These are phyloP conservation scores for Cylloceria caligata DNA, from an alignment of 2,888 invertebrate species.

Conservation along the genomic window DNA sequence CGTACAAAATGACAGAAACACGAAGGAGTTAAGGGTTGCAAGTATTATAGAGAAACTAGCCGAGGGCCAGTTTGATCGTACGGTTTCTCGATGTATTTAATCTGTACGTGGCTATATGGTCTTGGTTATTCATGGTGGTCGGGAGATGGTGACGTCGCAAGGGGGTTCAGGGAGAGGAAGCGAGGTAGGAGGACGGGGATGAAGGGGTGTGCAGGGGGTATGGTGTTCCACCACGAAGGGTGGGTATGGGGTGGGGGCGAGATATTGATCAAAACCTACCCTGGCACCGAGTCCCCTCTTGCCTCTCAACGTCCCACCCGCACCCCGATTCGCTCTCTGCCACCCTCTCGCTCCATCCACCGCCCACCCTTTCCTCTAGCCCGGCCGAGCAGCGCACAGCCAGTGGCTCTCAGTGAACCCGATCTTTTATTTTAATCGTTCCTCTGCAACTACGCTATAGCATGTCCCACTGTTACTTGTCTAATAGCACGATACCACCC, in stretches of 20 bases:
- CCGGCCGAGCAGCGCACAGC: constrained; percentile 76
- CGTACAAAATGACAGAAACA: no score
- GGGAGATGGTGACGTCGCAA: constrained; percentile 75
- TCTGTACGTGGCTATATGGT: constrained; percentile 80
- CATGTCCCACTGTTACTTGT: not conserved
- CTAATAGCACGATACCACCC: not conserved
- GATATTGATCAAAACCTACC: constrained; percentile 85
- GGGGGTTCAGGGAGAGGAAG: constrained; percentile 54
- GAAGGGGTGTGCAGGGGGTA: constrained; percentile 74
- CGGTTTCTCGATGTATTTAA: constrained; percentile 80
- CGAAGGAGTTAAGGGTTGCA: constrained; percentile 18
- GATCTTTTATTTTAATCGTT: constrained; percentile 70
- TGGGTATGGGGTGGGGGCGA: constrained; percentile 82
- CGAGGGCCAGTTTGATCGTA: constrained; percentile 76
- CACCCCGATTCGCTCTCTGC: constrained; percentile 79
- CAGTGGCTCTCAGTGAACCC: constrained; percentile 79
- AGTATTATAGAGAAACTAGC: not conserved
- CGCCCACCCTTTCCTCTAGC: constrained; percentile 76
- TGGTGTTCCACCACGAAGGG: constrained; percentile 81
- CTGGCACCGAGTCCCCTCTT: constrained; percentile 81
- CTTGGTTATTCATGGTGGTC: constrained; percentile 84
- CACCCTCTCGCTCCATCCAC: constrained; percentile 63
- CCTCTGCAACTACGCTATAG: constrained; percentile 12
- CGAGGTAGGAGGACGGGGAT: constrained; percentile 52
- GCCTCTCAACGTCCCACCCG: constrained; percentile 70